These are phyloP conservation scores for Mythimna pallens DNA, from an alignment of 2,888 invertebrate genomes.

Conservation along the genomic window DNA sequence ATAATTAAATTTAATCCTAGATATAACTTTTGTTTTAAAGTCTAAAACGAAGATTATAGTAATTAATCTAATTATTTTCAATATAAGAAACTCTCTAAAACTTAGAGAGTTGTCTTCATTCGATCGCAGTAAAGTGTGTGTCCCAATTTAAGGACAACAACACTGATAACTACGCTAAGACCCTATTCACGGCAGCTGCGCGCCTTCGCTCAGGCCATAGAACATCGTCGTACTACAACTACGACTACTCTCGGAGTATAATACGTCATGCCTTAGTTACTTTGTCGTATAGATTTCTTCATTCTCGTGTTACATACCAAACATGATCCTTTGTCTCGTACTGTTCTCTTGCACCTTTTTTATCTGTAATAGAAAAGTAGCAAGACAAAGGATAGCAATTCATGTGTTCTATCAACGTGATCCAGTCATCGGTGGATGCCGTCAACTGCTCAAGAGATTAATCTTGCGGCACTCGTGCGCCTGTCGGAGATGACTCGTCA, in stretches of 20 bases:
- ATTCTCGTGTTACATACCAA: too few species aligned
- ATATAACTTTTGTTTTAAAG: not conserved
- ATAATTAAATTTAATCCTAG: not conserved
- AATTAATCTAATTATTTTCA: too few species aligned
- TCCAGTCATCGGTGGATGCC: not conserved
- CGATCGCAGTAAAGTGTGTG: not conserved
- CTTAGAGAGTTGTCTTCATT: not conserved
- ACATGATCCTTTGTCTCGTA: not conserved
- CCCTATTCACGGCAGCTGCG: not conserved
- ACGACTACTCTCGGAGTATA: too few species aligned
- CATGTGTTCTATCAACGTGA: constrained; percentile 19
- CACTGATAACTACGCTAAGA: not conserved
- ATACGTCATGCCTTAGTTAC: too few species aligned
- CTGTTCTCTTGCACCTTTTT: not conserved
- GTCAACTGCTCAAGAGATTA: constrained; percentile 24
- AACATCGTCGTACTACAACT: not conserved
- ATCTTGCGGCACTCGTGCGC: constrained; percentile 20
- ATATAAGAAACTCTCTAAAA: too few species aligned
- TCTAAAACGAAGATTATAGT: not conserved
- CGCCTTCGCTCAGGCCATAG: not conserved
- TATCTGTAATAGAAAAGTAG: not conserved
- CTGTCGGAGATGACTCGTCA: constrained; percentile 26
- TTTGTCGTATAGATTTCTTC: too few species aligned
- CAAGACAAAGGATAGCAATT: not conserved
- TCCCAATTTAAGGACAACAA: not conserved